phyloP scores from a whole-genome alignment of 2,113 vertebrate genomes.

The Sus scrofa region DNA sequence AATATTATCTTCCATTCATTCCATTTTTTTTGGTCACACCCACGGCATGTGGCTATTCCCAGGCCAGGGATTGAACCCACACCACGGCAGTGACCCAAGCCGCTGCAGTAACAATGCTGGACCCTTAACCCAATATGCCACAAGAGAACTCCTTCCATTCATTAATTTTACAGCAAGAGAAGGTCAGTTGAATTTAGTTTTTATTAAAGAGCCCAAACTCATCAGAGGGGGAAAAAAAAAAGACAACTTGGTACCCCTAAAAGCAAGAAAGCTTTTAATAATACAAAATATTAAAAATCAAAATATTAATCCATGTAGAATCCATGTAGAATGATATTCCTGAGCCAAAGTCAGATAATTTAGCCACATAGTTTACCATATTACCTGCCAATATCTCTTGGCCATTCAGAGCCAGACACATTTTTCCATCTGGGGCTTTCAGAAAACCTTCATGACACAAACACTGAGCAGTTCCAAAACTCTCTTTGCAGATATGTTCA shows the following conservation, averaged over 20 bases:
- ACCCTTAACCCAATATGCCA: no score
- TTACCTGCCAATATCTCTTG: slow-evolving; percentile 83
- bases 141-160: not conserved
- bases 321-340: no score
- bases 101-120: no score
- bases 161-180: not conserved
- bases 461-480: slow-evolving; percentile 87
- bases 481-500: slow-evolving; percentile 91
- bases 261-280: not conserved
- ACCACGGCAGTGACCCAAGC: no score
- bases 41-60: no score
- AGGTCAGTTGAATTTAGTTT: not conserved
- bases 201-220: not conserved
- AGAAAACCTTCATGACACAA: slow-evolving; percentile 87
- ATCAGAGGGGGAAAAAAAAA: no score
- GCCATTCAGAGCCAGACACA: slow-evolving; percentile 80
- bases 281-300: not conserved
- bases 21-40: no score
- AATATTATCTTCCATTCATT: not conserved
- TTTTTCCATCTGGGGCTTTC: slow-evolving; percentile 86
- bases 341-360: not conserved
- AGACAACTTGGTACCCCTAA: not conserved
- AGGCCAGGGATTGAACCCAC: no score
- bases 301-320: no score
- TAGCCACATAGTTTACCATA: not conserved